phyloP scores from a whole-genome alignment of 35 echinoderm and acorn worm genomes.

The Nesometra sesokonis region DNA sequence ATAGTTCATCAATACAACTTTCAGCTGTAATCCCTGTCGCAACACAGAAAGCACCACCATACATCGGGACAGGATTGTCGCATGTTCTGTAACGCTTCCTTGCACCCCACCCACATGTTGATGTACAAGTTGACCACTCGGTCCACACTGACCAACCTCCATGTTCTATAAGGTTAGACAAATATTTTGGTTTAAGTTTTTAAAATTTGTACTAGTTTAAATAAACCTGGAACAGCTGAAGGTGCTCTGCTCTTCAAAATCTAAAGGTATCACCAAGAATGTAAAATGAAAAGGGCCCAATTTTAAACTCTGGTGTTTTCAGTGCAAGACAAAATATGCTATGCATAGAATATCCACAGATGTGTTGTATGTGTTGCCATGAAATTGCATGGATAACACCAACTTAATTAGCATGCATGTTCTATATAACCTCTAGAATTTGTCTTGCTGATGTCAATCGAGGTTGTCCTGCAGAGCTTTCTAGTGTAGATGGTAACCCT shows the following conservation, averaged over 20 bases:
- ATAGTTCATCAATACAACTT: slow-evolving; percentile 36
- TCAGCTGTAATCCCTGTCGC: slow-evolving; percentile 26
- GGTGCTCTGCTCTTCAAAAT: not conserved
- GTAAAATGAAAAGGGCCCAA: not conserved
- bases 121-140: slow-evolving; percentile 42
- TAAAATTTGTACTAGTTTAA: too few species aligned
- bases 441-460: too few species aligned
- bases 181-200: too few species aligned
- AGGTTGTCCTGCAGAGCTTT: too few species aligned
- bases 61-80: slow-evolving; percentile 41
- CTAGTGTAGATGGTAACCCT: too few species aligned
- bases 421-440: too few species aligned
- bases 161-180: slow-evolving; percentile 7
- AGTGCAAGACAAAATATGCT: too few species aligned
- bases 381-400: too few species aligned
- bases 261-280: not conserved
- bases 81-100: slow-evolving; percentile 24
- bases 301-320: too few species aligned
- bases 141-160: slow-evolving; percentile 63
- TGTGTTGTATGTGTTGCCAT: too few species aligned
- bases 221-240: not conserved
- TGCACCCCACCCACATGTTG: slow-evolving; percentile 53
- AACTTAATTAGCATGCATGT: too few species aligned
- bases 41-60: slow-evolving; percentile 47
- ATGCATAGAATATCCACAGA: too few species aligned